phyloP scores from a whole-genome alignment of 2,888 invertebrate species.

The Tenthredo distinguenda region DNA sequence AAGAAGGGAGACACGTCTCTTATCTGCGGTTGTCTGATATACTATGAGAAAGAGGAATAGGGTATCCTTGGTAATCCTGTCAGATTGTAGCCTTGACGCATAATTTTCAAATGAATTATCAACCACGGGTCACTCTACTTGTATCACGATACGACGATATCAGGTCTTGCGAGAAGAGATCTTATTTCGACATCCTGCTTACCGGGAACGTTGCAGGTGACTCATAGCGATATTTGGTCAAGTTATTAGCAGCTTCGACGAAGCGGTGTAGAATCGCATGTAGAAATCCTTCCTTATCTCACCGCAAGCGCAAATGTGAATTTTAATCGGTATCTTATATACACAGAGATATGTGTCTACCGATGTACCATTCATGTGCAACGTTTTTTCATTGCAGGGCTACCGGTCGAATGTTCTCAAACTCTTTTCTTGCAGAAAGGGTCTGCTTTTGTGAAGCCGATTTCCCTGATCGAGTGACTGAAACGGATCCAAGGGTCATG shows the following conservation, averaged over 20 bases:
- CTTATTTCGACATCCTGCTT: not conserved
- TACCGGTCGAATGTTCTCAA: too few relatives aligned
- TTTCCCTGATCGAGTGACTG: too few relatives aligned
- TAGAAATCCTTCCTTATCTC: too few relatives aligned
- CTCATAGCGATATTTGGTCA: not conserved
- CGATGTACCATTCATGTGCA: not conserved
- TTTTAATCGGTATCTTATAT: not conserved
- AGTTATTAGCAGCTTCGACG: not conserved
- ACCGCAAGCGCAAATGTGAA: too few relatives aligned
- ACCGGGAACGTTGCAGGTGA: not conserved
- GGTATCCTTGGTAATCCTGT: not conserved
- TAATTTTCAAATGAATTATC: not conserved
- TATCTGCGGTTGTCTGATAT: not conserved
- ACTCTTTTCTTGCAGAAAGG: too few relatives aligned
- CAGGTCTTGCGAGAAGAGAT: not conserved
- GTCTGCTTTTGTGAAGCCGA: too few relatives aligned
- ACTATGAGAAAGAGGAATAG: not conserved
- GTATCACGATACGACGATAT: not conserved
- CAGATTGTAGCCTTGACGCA: not conserved
- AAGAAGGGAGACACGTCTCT: not conserved
- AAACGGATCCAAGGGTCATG: too few relatives aligned
- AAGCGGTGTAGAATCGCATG: too few relatives aligned
- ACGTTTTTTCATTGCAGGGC: not conserved
- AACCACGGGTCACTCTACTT: not conserved
- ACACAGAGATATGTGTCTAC: not conserved